Evolutionary conservation across 1,140 invertebrate genomes (phyloP).

Genomic region (Paraescarpia echinospica): DNA sequence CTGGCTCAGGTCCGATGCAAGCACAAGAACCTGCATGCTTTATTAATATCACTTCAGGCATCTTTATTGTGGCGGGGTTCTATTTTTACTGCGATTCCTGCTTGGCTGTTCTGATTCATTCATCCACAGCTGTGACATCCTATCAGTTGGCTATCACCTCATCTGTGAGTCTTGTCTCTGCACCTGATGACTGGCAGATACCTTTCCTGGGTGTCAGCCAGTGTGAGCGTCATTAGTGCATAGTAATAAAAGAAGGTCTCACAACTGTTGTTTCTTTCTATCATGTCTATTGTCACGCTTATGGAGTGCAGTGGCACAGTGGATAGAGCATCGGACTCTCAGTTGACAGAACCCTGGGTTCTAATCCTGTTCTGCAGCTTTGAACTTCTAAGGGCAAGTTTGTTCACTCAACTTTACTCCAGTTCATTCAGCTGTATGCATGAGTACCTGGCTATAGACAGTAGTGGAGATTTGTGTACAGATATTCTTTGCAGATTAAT

Average conservation of each 20-base stretch:
- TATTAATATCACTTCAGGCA: background rate
- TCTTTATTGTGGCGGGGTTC: background rate
- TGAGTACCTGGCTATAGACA: no score
- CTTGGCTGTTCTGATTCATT: background rate
- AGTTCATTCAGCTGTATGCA: no score
- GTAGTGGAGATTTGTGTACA: no score
- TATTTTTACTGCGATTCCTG: background rate
- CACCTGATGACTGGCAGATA: background rate
- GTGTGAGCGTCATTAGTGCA: background rate
- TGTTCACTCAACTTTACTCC: no score
- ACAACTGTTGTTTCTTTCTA: no score
- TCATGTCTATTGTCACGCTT: no score
- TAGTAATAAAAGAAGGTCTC: background rate
- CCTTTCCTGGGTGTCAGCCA: background rate
- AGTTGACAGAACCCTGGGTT: no score
- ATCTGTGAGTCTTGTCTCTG: background rate
- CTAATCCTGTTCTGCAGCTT: no score
- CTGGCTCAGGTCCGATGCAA: background rate
- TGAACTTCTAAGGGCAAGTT: no score
- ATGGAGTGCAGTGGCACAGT: no score
- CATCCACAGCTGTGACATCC: background rate
- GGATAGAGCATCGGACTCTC: no score
- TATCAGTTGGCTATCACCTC: background rate
- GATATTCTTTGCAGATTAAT: no score
- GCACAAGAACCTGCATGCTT: background rate